Conservation (phyloP, 2,113 vertebrate species). For the Gambusia holbrooki region DNA sequence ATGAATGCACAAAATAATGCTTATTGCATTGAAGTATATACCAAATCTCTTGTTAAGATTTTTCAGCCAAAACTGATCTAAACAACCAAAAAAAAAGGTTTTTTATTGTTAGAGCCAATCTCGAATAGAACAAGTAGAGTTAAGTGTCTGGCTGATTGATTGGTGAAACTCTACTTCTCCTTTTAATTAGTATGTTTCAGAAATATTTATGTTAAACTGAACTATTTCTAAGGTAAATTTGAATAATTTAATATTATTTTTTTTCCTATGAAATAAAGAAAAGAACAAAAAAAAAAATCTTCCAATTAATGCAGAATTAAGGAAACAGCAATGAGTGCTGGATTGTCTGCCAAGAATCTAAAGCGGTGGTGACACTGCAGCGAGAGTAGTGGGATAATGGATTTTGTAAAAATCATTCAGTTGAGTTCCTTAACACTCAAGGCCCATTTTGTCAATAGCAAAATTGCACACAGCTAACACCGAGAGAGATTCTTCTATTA, state of each 20-base stretch:
- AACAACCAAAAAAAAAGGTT: too few species aligned
- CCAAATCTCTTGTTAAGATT: too few species aligned
- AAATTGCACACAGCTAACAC: constrained; percentile 57
- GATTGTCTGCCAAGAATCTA: constrained; percentile 15
- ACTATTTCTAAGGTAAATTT: not conserved
- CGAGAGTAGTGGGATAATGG: constrained; percentile 29
- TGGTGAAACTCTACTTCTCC: too few species aligned
- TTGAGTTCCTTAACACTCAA: constrained; percentile 58
- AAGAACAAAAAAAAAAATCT: not conserved
- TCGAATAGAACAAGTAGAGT: too few species aligned
- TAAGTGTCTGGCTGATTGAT: too few species aligned
- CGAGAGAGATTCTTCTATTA: constrained; percentile 65
- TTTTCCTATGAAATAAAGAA: not conserved
- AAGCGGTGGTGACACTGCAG: constrained; percentile 16
- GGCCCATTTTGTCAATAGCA: constrained; percentile 69
- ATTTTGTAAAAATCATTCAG: constrained; percentile 56
- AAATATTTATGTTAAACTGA: not conserved
- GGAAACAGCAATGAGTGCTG: constrained; percentile 2
- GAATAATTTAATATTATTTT: not conserved
- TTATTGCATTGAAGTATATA: not conserved
- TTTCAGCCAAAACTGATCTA: too few species aligned
- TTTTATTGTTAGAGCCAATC: too few species aligned
- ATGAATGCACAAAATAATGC: not conserved
- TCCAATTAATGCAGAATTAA: constrained; percentile 10
- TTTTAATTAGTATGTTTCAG: not conserved